Percentiles rank a stretch among this genome's conserved stretches.
phyloP scores from a whole-genome alignment of 2,888 invertebrate genomes.

The Branchipolynoe longqiensis region DNA sequence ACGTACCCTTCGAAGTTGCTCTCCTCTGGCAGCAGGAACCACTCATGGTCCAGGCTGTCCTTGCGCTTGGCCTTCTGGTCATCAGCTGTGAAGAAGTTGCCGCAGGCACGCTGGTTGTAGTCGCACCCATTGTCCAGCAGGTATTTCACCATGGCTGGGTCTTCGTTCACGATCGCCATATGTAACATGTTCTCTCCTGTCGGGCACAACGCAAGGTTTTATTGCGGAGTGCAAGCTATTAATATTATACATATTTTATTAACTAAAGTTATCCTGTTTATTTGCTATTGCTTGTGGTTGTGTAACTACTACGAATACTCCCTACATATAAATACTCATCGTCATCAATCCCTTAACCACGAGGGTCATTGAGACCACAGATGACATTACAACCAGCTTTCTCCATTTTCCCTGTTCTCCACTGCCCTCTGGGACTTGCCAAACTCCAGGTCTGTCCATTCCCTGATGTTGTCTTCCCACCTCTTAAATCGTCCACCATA shows the following conservation, averaged over 20 bases:
- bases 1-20: conserved; percentile 81
- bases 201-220: neutral
- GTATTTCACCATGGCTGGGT: conserved; percentile 98
- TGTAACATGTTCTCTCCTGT: conserved; percentile 95
- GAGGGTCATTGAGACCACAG: too few species aligned
- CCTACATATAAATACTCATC: too few species aligned
- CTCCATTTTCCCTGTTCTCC: too few species aligned
- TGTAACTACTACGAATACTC: too few species aligned
- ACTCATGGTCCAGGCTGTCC: conserved; percentile 95
- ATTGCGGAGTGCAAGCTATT: neutral
- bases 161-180: conserved; percentile 98
- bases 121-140: conserved; percentile 94
- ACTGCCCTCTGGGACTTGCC: too few species aligned
- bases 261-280: too few species aligned
- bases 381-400: too few species aligned
- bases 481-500: too few species aligned
- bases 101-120: conserved; percentile 93
- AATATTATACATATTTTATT: neutral
- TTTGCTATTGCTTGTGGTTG: too few species aligned
- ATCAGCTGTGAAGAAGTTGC: conserved; percentile 98
- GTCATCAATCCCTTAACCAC: too few species aligned
- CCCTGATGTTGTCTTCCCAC: too few species aligned
- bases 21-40: conserved; percentile 90
- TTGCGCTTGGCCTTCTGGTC: conserved; percentile 95
- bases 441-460: too few species aligned